These are phyloP conservation scores for Mystacornis crossleyi DNA, from an alignment of 2,113 vertebrate species.

Conservation along the genomic window DNA sequence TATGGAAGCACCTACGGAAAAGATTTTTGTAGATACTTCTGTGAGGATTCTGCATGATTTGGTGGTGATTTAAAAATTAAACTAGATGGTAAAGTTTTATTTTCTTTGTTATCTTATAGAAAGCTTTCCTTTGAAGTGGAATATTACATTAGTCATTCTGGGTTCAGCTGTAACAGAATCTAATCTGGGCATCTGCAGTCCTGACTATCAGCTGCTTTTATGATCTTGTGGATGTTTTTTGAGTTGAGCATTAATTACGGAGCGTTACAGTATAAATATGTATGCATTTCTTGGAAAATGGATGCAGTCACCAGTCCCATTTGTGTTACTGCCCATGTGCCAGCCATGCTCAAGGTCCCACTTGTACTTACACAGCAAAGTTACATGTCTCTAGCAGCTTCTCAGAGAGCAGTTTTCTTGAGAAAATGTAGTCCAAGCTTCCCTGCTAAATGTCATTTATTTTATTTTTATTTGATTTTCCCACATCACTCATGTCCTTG, in stretches of 20 bases:
- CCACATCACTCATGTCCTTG: neutral
- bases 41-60: neutral
- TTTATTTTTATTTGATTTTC: constrained; percentile 7
- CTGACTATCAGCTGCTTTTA: neutral
- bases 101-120: neutral
- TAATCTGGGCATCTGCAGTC: neutral
- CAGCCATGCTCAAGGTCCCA: neutral
- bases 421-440: neutral
- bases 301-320: neutral
- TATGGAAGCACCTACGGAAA: neutral
- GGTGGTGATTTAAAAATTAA: constrained; percentile 10
- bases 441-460: neutral
- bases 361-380: neutral
- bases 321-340: neutral
- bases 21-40: neutral
- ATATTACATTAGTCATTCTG: neutral
- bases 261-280: neutral
- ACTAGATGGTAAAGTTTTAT: neutral
- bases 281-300: neutral
- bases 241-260: neutral
- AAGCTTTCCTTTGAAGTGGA: neutral
- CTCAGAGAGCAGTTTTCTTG: neutral
- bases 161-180: neutral
- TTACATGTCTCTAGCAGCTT: neutral
- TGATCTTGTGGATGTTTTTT: neutral